Evolutionary conservation across 2,888 invertebrate genomes (phyloP).

Genomic region (Trichogramma dendrolimi): DNA sequence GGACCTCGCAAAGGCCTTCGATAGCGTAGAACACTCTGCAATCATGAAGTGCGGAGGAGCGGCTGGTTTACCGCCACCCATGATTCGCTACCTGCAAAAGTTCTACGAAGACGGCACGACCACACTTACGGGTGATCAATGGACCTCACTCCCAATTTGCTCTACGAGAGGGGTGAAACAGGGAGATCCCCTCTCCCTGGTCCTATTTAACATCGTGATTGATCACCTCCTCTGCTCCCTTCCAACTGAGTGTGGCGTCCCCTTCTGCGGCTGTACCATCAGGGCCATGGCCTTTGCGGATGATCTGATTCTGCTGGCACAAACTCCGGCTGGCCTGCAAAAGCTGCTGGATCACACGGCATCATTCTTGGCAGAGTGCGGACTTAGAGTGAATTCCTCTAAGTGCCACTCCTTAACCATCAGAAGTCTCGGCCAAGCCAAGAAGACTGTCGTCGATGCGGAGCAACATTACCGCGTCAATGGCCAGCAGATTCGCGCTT

Average conservation of each 20-base stretch:
- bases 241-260: background rate
- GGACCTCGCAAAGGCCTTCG: too few relatives aligned
- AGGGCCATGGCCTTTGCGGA: constrained; percentile 3
- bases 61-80: too few relatives aligned
- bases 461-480: background rate
- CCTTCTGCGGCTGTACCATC: background rate
- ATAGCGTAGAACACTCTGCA: too few relatives aligned
- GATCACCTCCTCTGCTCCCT: background rate
- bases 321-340: background rate
- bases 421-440: background rate
- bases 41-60: too few relatives aligned
- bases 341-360: background rate
- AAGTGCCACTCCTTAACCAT: constrained; percentile 1
- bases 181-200: background rate
- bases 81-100: too few relatives aligned
- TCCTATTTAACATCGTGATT: constrained; percentile 5
- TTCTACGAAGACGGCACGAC: too few relatives aligned
- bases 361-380: background rate
- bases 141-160: too few relatives aligned
- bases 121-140: too few relatives aligned
- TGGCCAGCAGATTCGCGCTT: background rate
- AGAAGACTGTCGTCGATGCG: background rate
- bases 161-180: constrained; percentile 2
- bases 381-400: background rate
- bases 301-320: background rate